A percentile compares a stretch with the other conserved stretches of the same genome.
These are phyloP conservation scores for Sapayoa aenigma DNA, from an alignment of 2,113 vertebrate species.

Conservation along the genomic window DNA sequence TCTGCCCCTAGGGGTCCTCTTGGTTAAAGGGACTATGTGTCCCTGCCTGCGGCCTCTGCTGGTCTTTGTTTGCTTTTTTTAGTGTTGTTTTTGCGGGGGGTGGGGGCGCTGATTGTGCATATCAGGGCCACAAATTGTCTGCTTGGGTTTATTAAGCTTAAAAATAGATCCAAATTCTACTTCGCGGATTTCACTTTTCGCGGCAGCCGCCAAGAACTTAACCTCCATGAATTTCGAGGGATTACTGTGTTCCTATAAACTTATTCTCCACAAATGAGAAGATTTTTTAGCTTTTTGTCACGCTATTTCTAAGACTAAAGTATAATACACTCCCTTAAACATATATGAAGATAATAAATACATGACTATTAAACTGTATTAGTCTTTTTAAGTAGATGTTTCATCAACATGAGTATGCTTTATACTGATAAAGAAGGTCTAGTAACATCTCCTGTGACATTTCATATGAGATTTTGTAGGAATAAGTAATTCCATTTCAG, in stretches of 20 bases:
- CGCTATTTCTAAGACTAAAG: not conserved
- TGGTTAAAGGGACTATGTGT: too few relatives aligned
- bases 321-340: not conserved
- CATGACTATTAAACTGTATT: not conserved
- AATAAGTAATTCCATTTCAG: not conserved
- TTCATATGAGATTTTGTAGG: not conserved
- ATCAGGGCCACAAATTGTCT: too few relatives aligned
- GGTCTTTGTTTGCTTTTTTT: too few relatives aligned
- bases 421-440: not conserved
- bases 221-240: too few relatives aligned
- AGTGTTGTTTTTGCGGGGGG: too few relatives aligned
- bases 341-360: not conserved
- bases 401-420: not conserved
- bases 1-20: too few relatives aligned
- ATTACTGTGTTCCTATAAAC: not conserved
- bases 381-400: not conserved
- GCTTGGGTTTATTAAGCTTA: too few relatives aligned
- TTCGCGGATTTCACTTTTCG: too few relatives aligned
- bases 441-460: not conserved
- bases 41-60: too few relatives aligned
- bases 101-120: too few relatives aligned
- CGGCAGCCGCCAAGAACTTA: too few relatives aligned
- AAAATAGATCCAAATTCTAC: too few relatives aligned
- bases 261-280: not conserved
- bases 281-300: not conserved